Conservation (phyloP, 2,888 invertebrate genomes). For the Drosophila demipolita region DNA sequence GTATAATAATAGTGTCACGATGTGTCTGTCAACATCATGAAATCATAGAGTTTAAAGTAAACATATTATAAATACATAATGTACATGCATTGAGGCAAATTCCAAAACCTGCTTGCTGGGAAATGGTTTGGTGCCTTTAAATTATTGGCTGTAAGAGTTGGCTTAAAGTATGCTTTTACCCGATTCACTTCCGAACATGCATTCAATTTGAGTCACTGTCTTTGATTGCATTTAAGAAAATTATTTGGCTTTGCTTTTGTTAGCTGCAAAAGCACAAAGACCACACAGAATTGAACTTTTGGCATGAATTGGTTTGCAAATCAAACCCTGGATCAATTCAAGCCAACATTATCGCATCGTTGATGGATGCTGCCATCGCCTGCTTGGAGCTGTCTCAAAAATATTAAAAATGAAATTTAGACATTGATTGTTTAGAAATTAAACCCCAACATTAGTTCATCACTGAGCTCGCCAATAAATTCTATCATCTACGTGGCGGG, state of each 20-base stretch:
- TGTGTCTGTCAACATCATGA: background rate
- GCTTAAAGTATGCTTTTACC: slow-evolving; percentile 1
- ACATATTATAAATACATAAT: background rate
- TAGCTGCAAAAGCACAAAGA: background rate
- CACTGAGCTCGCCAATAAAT: background rate
- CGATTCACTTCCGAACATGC: background rate
- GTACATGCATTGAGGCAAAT: background rate
- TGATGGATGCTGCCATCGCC: background rate
- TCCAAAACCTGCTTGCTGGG: background rate
- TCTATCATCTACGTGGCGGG: background rate
- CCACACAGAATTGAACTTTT: background rate
- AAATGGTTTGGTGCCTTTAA: background rate
- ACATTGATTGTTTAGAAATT: background rate
- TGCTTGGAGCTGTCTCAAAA: background rate
- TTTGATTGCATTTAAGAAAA: background rate
- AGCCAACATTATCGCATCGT: background rate
- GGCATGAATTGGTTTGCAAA: background rate
- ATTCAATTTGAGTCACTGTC: background rate
- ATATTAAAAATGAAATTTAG: background rate
- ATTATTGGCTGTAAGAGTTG: background rate
- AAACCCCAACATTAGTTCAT: background rate
- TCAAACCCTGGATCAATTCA: background rate
- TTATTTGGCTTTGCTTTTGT: background rate
- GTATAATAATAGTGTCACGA: background rate
- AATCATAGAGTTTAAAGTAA: background rate